Percentiles rank a stretch among this genome's conserved stretches.
These are phyloP conservation scores for Clarias gariepinus DNA, from an alignment of 2,113 vertebrate genomes.

Conservation along the genomic window DNA sequence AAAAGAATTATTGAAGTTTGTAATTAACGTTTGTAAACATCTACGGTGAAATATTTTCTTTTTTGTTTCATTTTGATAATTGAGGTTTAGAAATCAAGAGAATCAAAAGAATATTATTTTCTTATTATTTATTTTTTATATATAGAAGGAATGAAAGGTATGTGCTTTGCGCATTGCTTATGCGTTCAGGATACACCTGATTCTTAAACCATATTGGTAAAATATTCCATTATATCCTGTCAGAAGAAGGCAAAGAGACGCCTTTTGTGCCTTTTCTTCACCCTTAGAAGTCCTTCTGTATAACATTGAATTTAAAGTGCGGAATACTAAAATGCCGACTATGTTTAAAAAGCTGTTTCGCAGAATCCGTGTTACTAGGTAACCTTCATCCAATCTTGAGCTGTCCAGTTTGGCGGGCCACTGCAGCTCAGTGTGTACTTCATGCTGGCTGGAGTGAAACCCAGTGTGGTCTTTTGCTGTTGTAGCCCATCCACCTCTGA, in stretches of 20 bases:
- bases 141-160: too few relatives aligned
- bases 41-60: too few relatives aligned
- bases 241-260: background rate
- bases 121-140: too few relatives aligned
- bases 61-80: too few relatives aligned
- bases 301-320: background rate
- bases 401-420: background rate
- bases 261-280: background rate
- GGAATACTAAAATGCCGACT: background rate
- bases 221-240: background rate
- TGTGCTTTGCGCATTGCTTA: too few relatives aligned
- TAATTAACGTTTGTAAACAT: too few relatives aligned
- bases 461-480: background rate
- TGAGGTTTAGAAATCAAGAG: too few relatives aligned
- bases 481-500: background rate
- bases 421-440: background rate
- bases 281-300: background rate
- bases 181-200: too few relatives aligned
- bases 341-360: background rate
- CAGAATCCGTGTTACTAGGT: background rate
- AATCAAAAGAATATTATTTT: too few relatives aligned
- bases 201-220: background rate
- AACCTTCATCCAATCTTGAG: background rate
- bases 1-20: too few relatives aligned
- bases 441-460: background rate